These are phyloP conservation scores for Troides helena DNA, from an alignment of 2,888 invertebrate species.

Conservation along the genomic window DNA sequence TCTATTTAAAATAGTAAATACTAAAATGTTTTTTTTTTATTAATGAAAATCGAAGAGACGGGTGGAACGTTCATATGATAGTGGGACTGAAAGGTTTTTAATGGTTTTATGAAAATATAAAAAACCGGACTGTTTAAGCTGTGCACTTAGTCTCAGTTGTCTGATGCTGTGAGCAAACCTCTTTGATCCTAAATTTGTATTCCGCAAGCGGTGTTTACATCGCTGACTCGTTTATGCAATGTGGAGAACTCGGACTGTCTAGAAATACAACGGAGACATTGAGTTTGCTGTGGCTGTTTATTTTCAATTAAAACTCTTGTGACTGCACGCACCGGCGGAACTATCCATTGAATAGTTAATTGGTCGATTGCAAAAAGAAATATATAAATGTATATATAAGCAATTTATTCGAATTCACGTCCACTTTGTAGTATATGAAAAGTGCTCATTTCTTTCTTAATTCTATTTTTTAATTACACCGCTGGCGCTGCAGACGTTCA, in stretches of 20 bases:
- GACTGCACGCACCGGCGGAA: not conserved
- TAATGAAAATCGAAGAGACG: too few species aligned
- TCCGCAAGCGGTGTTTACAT: slow-evolving; percentile 4
- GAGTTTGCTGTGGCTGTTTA: not conserved
- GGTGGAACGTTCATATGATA: too few species aligned
- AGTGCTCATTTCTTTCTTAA: not conserved
- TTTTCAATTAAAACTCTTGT: not conserved
- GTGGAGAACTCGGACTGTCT: not conserved
- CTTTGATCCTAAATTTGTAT: slow-evolving; percentile 20
- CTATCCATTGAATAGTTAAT: not conserved
- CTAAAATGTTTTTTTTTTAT: too few species aligned
- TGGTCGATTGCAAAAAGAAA: not conserved
- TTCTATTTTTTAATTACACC: not conserved
- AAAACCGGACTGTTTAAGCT: not conserved
- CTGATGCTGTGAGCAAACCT: not conserved
- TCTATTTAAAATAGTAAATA: too few species aligned
- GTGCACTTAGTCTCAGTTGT: slow-evolving; percentile 1
- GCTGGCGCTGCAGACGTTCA: not conserved
- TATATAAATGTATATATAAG: not conserved
- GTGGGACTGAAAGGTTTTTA: not conserved
- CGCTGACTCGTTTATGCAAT: not conserved
- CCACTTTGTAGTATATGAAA: not conserved
- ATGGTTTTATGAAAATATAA: not conserved
- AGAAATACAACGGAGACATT: not conserved
- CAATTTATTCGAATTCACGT: not conserved